A percentile compares a stretch with the other conserved stretches of the same genome.
phyloP scores from a whole-genome alignment of 1,140 invertebrate species.

The Paraescarpia echinospica region DNA sequence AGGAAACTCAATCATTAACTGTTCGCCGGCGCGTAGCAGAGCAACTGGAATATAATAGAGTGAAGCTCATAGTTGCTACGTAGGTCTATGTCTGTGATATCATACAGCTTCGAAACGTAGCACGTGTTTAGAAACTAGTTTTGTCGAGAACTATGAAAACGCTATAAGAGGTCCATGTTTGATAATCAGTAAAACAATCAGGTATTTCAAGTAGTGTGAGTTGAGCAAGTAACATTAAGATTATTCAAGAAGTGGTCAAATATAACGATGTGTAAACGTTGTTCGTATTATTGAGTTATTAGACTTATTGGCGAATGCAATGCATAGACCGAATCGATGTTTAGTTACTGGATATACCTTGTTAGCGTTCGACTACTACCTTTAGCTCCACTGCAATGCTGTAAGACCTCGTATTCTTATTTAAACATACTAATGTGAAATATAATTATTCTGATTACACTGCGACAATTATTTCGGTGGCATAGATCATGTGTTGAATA shows the following conservation, averaged over 20 bases:
- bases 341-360: background rate
- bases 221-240: too few species aligned
- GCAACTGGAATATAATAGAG: background rate
- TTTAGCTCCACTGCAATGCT: background rate
- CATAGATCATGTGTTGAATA: too few species aligned
- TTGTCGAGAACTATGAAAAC: background rate
- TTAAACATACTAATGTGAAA: too few species aligned
- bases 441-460: too few species aligned
- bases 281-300: background rate
- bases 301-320: background rate
- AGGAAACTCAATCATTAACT: background rate
- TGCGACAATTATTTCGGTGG: too few species aligned
- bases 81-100: background rate
- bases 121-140: background rate
- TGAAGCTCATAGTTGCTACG: background rate
- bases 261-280: too few species aligned
- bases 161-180: background rate
- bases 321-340: background rate
- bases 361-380: background rate
- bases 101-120: background rate
- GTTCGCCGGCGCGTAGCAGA: background rate
- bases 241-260: too few species aligned
- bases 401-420: background rate
- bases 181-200: background rate
- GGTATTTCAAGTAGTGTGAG: background rate